phyloP scores from a whole-genome alignment of 2,797 vertebrate species.

The Lagorchestes hirsutus region DNA sequence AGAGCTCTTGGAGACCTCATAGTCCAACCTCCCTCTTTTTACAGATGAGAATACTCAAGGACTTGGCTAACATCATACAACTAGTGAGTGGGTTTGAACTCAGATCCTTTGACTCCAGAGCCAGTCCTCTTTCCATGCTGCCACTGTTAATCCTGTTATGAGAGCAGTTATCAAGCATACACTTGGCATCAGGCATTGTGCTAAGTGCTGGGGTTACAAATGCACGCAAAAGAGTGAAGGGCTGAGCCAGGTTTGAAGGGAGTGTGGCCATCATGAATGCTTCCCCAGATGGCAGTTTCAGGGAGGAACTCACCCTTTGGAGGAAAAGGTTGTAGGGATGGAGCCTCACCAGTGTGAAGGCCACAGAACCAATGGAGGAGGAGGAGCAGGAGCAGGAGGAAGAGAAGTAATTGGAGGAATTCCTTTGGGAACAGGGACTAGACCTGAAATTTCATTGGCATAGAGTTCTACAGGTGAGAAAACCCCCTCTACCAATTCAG shows the following conservation, averaged over 20 bases:
- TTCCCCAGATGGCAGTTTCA: not conserved
- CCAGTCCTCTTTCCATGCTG: not conserved
- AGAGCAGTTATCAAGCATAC: not conserved
- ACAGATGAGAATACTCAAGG: not conserved
- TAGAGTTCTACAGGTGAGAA: not conserved
- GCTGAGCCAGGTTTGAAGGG: not conserved
- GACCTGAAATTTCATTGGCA: not conserved
- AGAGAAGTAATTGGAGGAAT: not conserved
- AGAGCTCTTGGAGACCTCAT: not conserved
- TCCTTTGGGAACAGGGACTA: not conserved
- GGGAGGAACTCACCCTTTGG: not conserved
- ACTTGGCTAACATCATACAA: not conserved
- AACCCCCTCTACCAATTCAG: not conserved
- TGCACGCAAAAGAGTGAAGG: not conserved
- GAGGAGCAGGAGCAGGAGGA: not conserved
- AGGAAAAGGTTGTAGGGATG: not conserved
- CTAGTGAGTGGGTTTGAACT: not conserved
- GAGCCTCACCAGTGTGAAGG: not conserved
- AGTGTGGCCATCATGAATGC: not conserved
- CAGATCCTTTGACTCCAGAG: not conserved
- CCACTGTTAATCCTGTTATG: not conserved
- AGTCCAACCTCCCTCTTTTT: not conserved
- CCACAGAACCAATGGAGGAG: not conserved
- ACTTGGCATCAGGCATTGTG: not conserved
- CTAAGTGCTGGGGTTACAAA: not conserved